Base-by-base conservation (phyloP, 2,113 vertebrate species). In the Calidris pugnax region DNA sequence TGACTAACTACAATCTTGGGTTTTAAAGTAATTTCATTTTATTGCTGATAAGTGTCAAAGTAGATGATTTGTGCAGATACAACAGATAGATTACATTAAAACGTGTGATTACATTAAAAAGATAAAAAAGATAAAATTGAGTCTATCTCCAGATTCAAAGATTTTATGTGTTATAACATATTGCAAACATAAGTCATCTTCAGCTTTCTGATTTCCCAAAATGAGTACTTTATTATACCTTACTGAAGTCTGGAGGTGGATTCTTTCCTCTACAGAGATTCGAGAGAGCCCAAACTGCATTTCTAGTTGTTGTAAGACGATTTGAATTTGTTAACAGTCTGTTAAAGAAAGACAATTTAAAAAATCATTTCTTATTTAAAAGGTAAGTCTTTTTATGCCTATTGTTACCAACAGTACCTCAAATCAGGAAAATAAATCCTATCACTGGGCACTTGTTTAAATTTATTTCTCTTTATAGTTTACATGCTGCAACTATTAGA, bases 201-300 rank as follows among this genome's bases (percentile, higher is more conserved):
- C 32, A 79, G n/a, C 37, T 90, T 88, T 56, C 55, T 13, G 9
- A 51, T 43, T 90, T 93, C 64, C 56, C 45, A 89, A 84, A 64
- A 76, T 23, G 21, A 96, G 11, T 57, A 73, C 43, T 96, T 90
- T 77, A 13, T 85, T 96, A 92, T 97, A 99, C 99, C 98, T 99
- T 99, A 92, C 97, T 98, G 84, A 99, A 99, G 93, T 99, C 98
- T 75, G 99, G 99, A 96, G 99, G 99, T 66, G 99, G 99, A 90
- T 99, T 99, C 97, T 99, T 99, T 75, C 99, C 99, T 97, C 99
- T 98, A 97, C 99, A 99, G 78, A 99, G 98, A 97, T 99, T 99
- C 56, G 99, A 99, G 62, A 99, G 98, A 4, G 99, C 99, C 99
- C 99, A 99, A 13, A 99, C 99, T 47, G 99, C 99, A 92, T 99